phyloP scores from a whole-genome alignment of 2,113 vertebrate species.

The Mionectes macconnelli region DNA sequence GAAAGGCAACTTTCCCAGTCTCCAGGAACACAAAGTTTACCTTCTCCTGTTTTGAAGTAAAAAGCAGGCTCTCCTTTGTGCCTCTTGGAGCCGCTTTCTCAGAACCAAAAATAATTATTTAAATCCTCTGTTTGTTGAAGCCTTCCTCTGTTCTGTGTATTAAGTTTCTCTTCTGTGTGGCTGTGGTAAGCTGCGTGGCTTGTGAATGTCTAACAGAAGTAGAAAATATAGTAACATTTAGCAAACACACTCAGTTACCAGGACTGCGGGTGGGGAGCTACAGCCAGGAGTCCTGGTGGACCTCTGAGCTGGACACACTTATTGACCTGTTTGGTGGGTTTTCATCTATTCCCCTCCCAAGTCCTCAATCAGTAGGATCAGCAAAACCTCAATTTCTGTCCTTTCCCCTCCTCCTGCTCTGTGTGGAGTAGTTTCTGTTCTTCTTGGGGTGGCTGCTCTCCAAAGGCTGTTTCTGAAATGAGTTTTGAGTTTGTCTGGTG shows the following conservation, averaged over 20 bases:
- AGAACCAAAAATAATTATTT: neutral
- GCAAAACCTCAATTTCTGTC: neutral
- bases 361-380: neutral
- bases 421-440: neutral
- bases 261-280: neutral
- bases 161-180: neutral
- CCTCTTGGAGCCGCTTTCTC: neutral
- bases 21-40: neutral
- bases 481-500: neutral
- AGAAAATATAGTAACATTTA: neutral
- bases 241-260: neutral
- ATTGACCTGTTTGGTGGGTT: neutral
- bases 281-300: neutral
- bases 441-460: fast-evolving
- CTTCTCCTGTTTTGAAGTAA: neutral
- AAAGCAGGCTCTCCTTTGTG: neutral
- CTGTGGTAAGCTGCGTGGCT: neutral
- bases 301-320: neutral
- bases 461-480: neutral
- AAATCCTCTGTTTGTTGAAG: neutral
- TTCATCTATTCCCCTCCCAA: neutral
- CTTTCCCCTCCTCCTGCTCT: neutral
- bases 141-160: neutral
- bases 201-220: neutral
- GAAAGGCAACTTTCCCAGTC: neutral